Evolutionary conservation across 2,797 vertebrate species (phyloP).

Genomic region (Setipinna tenuifilis): DNA sequence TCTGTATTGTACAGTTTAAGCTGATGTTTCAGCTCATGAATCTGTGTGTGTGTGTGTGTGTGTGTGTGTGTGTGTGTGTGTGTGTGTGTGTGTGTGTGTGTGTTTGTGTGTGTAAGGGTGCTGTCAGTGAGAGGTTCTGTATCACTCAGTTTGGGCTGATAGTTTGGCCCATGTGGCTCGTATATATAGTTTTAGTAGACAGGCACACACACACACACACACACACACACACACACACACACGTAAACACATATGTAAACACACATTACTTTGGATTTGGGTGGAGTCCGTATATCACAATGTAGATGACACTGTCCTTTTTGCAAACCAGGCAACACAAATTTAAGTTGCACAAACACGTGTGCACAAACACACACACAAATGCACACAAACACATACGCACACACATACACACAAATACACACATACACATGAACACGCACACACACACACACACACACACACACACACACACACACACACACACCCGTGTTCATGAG

Average conservation of each 20-base stretch:
- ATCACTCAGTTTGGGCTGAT: neutral
- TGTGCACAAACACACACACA: neutral
- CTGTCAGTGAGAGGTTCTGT: neutral
- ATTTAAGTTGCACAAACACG: no score
- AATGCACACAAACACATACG: conserved; percentile 31
- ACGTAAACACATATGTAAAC: conserved; percentile 23
- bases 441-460: neutral
- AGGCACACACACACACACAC: conserved; percentile 57
- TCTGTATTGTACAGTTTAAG: neutral
- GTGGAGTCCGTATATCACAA: no score
- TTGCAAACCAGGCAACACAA: no score
- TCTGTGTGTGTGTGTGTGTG: neutral
- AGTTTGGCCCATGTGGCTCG: neutral
- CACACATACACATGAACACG: neutral
- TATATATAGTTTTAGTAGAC: neutral
- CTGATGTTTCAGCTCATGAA: neutral
- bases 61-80: no score
- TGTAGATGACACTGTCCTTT: no score
- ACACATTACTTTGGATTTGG: no score
- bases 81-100: no score
- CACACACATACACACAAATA: neutral
- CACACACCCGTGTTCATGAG: neutral
- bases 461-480: neutral
- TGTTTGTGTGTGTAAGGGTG: no score
- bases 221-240: conserved; percentile 57